Evolutionary conservation across 2,888 invertebrate species (phyloP).

Genomic region (Scrobipalpa costella): DNA sequence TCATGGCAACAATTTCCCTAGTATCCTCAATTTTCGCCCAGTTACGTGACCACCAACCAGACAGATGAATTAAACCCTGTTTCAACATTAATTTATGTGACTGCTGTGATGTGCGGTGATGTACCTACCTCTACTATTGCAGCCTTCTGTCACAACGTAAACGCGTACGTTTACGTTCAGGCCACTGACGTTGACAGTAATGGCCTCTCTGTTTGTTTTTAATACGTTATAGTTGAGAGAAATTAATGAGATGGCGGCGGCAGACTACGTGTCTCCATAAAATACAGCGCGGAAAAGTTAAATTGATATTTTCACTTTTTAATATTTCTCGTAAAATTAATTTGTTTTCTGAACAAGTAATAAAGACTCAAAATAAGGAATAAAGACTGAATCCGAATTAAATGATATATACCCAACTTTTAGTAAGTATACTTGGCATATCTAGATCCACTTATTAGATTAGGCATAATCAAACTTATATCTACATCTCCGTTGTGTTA

Average conservation of each 20-base stretch:
- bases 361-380: too few species aligned
- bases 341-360: too few species aligned
- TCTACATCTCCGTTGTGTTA: too few species aligned
- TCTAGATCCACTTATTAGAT: too few species aligned
- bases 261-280: background rate
- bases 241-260: background rate
- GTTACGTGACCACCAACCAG: background rate
- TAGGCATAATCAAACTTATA: too few species aligned
- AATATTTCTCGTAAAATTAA: too few species aligned
- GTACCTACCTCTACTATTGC: background rate
- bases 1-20: background rate
- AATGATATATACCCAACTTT: too few species aligned
- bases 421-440: too few species aligned
- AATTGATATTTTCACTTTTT: too few species aligned
- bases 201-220: conserved; percentile 43
- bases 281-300: background rate
- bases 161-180: conserved; percentile 40
- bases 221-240: conserved; percentile 6
- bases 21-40: background rate
- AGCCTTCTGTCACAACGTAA: conserved; percentile 28
- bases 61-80: conserved; percentile 22
- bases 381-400: too few species aligned
- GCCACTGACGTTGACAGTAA: conserved; percentile 56
- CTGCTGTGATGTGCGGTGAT: conserved; percentile 20
- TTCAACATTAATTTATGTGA: conserved; percentile 24